Evolutionary conservation across 2,797 vertebrate genomes (phyloP).

Genomic region (Threskiornis aethiopicus): DNA sequence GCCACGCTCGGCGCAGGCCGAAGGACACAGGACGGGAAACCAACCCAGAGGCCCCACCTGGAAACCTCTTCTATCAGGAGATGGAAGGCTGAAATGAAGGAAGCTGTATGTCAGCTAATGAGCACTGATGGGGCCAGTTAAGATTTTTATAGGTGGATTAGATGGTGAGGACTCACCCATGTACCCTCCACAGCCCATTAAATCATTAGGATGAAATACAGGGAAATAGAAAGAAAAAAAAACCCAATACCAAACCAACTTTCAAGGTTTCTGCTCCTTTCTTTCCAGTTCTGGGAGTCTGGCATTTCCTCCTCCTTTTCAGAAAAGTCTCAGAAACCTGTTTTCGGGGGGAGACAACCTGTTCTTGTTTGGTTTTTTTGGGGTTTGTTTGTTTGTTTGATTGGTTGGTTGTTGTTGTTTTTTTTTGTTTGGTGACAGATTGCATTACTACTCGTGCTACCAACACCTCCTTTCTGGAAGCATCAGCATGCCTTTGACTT

Average conservation of each 20-base stretch:
- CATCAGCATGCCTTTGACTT: background rate
- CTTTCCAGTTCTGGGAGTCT: background rate
- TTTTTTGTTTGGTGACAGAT: background rate
- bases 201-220: background rate
- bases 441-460: background rate
- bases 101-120: background rate
- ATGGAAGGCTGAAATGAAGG: background rate
- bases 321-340: background rate
- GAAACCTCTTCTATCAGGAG: background rate
- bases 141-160: background rate
- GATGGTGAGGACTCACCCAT: background rate
- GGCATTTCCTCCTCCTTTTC: background rate
- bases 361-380: background rate
- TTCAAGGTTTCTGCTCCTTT: background rate
- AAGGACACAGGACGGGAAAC: background rate
- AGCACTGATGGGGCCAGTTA: background rate
- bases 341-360: background rate
- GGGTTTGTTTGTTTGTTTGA: too few relatives aligned
- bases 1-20: accelerated
- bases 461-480: background rate
- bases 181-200: background rate
- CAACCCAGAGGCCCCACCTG: background rate
- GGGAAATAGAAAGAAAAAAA: background rate
- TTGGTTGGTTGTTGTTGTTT: background rate
- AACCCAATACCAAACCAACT: background rate